Conservation (phyloP, 2,888 invertebrate genomes). For the Rhorus exstirpatorius region DNA sequence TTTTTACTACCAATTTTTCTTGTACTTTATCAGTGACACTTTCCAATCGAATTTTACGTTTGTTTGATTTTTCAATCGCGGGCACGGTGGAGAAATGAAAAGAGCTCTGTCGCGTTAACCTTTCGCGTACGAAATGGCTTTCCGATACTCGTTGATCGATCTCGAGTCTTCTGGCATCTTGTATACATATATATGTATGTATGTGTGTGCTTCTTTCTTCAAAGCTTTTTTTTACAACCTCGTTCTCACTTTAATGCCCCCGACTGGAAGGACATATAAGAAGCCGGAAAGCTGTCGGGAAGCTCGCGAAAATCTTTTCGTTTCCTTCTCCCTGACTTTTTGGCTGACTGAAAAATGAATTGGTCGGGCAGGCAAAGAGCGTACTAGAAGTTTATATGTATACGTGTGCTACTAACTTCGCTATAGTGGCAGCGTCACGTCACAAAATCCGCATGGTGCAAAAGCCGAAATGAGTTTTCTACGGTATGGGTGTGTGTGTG, state of each 20-base stretch:
- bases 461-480: conserved; percentile 56
- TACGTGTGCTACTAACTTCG: not conserved
- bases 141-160: conserved; percentile 37
- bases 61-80: not conserved
- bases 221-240: not conserved
- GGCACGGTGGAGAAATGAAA: not conserved
- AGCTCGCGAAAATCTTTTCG: conserved; percentile 43
- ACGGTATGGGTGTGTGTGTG: not conserved
- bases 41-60: not conserved
- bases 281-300: conserved; percentile 13
- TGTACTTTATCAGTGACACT: not conserved
- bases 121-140: conserved; percentile 23
- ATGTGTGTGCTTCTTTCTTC: conserved; percentile 13
- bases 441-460: conserved; percentile 36
- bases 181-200: conserved; percentile 2
- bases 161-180: not conserved
- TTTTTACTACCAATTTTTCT: not conserved
- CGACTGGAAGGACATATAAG: conserved; percentile 15
- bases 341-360: conserved; percentile 46
- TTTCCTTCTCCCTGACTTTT: conserved; percentile 12
- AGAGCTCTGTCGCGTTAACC: not conserved
- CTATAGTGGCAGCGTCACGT: conserved; percentile 25
- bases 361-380: conserved; percentile 21
- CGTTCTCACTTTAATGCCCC: not conserved
- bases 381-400: not conserved